These are phyloP conservation scores for Aleiodes alternator DNA, from an alignment of 2,888 invertebrate species.

Conservation along the genomic window DNA sequence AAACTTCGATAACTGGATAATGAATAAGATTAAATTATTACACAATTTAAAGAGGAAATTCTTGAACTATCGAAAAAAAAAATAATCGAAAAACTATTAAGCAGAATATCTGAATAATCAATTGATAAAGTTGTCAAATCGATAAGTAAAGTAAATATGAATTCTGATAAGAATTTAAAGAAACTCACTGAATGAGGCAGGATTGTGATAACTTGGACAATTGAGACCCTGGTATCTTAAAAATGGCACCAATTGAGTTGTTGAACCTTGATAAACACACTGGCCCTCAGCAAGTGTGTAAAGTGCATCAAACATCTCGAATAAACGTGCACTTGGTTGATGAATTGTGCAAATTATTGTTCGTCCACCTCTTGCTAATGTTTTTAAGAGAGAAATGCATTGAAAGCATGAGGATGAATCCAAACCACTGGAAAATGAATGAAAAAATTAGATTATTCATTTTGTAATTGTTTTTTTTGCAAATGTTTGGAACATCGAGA, in stretches of 20 bases:
- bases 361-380: conserved; percentile 91
- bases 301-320: conserved; percentile 97
- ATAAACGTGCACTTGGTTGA: conserved; percentile 96
- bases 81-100: conserved; percentile 8
- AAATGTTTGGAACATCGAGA: not conserved
- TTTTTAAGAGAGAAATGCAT: conserved; percentile 92
- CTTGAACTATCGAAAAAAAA: not conserved
- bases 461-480: not conserved
- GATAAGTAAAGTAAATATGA: conserved; percentile 1
- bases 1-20: conserved; percentile 90
- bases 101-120: not conserved
- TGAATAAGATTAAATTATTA: conserved; percentile 22
- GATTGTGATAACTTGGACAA: conserved; percentile 97
- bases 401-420: conserved; percentile 97
- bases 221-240: conserved; percentile 88
- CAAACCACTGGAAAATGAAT: conserved; percentile 82
- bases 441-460: conserved; percentile 1
- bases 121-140: not conserved
- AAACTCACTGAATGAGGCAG: conserved; percentile 89
- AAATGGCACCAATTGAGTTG: conserved; percentile 89
- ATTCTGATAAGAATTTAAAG: not conserved
- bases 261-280: conserved; percentile 95
- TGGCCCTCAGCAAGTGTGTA: conserved; percentile 96
- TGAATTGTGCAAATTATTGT: conserved; percentile 97
- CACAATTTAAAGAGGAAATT: conserved; percentile 6